These are phyloP conservation scores for Chionodraco myersi DNA, from an alignment of 2,113 vertebrate species.

Conservation along the genomic window DNA sequence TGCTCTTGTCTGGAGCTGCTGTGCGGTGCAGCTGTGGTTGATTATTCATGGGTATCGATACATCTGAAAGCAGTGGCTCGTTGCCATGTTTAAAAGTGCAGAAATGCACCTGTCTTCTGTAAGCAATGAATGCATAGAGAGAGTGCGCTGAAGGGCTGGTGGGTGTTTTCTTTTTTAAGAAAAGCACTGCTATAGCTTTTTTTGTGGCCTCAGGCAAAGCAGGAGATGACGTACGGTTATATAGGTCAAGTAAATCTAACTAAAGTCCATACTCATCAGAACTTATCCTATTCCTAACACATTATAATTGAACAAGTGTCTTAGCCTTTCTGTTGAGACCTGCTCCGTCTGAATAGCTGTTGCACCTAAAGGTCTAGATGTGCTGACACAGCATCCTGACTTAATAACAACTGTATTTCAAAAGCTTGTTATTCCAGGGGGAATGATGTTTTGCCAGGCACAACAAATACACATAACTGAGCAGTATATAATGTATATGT, in stretches of 20 bases:
- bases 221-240: slow-evolving; percentile 6
- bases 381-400: slow-evolving; percentile 46
- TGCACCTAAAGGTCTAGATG: neutral
- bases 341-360: slow-evolving; percentile 31
- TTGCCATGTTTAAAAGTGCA: slow-evolving; percentile 63
- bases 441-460: slow-evolving; percentile 23
- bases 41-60: slow-evolving; percentile 78
- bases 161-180: slow-evolving; percentile 18
- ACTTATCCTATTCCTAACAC: slow-evolving; percentile 38
- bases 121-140: slow-evolving; percentile 10
- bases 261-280: slow-evolving; percentile 29
- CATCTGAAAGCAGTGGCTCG: slow-evolving; percentile 54
- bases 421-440: slow-evolving; percentile 40
- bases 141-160: neutral
- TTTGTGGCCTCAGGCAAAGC: slow-evolving; percentile 4
- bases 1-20: slow-evolving; percentile 42
- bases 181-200: neutral
- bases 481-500: slow-evolving; percentile 19
- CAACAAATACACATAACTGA: slow-evolving; percentile 11
- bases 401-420: slow-evolving; percentile 49
- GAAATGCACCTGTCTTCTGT: slow-evolving; percentile 60
- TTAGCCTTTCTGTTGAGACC: slow-evolving; percentile 24
- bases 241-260: slow-evolving; percentile 13
- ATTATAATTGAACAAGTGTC: slow-evolving; percentile 11
- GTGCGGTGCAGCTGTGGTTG: slow-evolving; percentile 55